Evolutionary conservation across 2,888 invertebrate genomes (phyloP), one percentile per base, ranked within the genome.

Genomic region (Lasioglossum villosulum): DNA sequence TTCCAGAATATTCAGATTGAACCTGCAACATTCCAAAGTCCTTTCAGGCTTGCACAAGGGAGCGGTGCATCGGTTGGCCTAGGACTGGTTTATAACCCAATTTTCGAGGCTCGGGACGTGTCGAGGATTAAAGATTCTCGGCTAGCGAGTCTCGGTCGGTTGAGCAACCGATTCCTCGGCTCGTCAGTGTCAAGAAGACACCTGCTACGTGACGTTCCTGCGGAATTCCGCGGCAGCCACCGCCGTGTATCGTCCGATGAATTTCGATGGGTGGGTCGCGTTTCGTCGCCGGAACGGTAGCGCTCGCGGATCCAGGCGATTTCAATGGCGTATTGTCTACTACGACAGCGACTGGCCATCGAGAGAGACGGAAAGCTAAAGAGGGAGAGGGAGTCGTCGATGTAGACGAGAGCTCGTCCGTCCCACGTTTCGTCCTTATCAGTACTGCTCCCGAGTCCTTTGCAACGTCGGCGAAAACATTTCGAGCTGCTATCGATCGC

Each of bases 301-400:
- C 82, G 73, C 71, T 78, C 73, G 72, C 34, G 74, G 81, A 78
- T 83, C 82, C 90, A 74, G 56, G 42, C 82, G 82, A 90, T 88
- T 90, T 88, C 85, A 85, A 88, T 90, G 82, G 85, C 30, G 86
- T 85, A 90, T 88, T 90, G 90, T 90, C 66, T 78, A 75, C n/a
- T 52, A 2, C 34, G 75, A 75, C 83, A 79, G 86, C 68, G 88
- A 81, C 74, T 75, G 70, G 52, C 63, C 77, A 78, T 63, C 63
- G 88, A 84, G 66, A 10, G 86, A 52, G 52, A 23, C 19, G 2
- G 52, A 52, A 19, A 23, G 19, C 19, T 48, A 48, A 48, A 48
- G 52, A 52, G 8, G 23, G 52, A 48, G 84, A 84, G 71, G 73
- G 75, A 71, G 72, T 27, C 80, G 86, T 71, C 83, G 83, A 19